A percentile compares a stretch with the other conserved stretches of the same genome.
phyloP scores from a whole-genome alignment of 2,113 vertebrate genomes.

The Gnathonemus echidnorhynchus region DNA sequence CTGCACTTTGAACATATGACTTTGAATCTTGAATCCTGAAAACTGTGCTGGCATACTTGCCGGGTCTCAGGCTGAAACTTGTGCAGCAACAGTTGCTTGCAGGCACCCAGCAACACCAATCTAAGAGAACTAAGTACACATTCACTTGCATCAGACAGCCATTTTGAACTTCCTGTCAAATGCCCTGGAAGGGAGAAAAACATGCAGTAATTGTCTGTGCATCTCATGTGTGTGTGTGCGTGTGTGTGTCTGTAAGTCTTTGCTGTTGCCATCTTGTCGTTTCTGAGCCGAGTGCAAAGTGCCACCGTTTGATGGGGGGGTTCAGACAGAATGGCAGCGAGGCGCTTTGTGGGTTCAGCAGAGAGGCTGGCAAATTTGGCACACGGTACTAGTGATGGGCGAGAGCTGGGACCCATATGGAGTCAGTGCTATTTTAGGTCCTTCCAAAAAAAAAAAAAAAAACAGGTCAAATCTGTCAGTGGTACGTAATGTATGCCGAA shows the following conservation, averaged over 20 bases:
- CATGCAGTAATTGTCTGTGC: not conserved
- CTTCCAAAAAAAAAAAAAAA: not conserved
- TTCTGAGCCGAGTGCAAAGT: not conserved
- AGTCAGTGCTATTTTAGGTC: slow-evolving; percentile 9
- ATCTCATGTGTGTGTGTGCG: not conserved
- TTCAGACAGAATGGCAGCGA: not conserved
- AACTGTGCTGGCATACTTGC: not conserved
- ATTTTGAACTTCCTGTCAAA: not conserved
- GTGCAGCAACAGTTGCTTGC: not conserved
- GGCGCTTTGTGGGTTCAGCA: not conserved
- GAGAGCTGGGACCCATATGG: slow-evolving; percentile 4
- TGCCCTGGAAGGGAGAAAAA: not conserved
- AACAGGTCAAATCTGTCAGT: slow-evolving; percentile 15
- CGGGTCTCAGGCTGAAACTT: not conserved
- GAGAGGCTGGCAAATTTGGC: not conserved
- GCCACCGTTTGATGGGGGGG: not conserved
- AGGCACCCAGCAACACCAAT: not conserved
- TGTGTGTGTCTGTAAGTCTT: not conserved
- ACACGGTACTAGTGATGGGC: not conserved
- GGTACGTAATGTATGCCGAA: slow-evolving; percentile 19
- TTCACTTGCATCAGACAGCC: not conserved
- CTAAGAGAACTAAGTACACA: not conserved
- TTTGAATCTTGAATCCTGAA: not conserved
- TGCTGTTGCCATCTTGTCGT: not conserved
- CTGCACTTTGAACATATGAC: not conserved